Evolutionary conservation across 1,140 invertebrate genomes (phyloP), one percentile per base, ranked within the genome.

Genomic region (Drosophila orosa): DNA sequence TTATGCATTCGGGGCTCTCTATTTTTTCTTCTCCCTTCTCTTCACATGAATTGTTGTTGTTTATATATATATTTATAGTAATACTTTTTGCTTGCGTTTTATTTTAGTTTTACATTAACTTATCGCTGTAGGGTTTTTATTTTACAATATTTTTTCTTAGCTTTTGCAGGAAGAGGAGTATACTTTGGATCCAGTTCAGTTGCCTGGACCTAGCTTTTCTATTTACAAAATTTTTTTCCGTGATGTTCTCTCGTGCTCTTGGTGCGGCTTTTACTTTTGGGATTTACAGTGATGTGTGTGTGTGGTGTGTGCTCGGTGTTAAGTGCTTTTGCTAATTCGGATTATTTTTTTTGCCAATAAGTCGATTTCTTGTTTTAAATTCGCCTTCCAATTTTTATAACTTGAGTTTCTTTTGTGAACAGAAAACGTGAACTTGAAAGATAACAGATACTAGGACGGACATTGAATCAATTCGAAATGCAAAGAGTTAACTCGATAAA

Each of bases 371-470:
- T 59, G 39, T 74, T 61, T 68, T 87, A 87, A 86, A 87, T 87
- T 87, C 67, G 84, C 80, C 65, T 24, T 72, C 73, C 66, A 61
- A 8, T 24, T 65, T 57, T 83, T 55, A 55, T 58, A 33, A 47
- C 50, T 66, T 35, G 8, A 33, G 25, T 62, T 73, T 48, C 10
- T 35, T 12, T 44, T 33, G 42, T 52, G n/a, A 60, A 60, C 29
- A 69, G 19, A 40, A 66, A 77, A 52, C 29, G 17, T 55, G 50
- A 63, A 71, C 50, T 39, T 60, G n/a, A 27, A 52, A n/a, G 27
- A 45, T 84, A 89, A 89, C 79, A 89, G 58, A 89, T 84, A 55
- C 29, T 66, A 89, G 84, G 84, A 89, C 84, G 84, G 84, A 89
- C 79, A 80, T 69, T 77, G 66, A 86, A 86, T 78, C 45, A 75